phyloP scores from a whole-genome alignment of 2,888 invertebrate species.

The Cosmorhoe ocellata region DNA sequence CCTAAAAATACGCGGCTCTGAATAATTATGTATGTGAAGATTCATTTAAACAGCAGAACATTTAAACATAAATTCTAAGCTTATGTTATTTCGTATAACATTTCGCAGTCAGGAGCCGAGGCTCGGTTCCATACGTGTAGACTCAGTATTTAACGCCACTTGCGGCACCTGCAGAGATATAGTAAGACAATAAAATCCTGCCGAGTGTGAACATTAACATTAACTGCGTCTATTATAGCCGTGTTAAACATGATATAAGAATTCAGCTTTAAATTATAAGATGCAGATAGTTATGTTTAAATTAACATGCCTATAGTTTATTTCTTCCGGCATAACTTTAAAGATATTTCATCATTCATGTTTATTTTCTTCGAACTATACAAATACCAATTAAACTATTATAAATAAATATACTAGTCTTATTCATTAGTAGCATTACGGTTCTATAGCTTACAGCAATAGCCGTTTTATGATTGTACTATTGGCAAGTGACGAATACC shows the following conservation, averaged over 20 bases:
- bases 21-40: neutral
- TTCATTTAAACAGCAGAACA: neutral
- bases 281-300: neutral
- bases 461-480: conserved; percentile 1
- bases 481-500: conserved; percentile 7
- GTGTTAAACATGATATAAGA: conserved; percentile 46
- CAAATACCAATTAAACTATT: conserved; percentile 3
- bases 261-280: conserved; percentile 38
- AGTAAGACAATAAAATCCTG: conserved; percentile 47
- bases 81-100: conserved; percentile 2
- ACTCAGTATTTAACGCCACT: conserved; percentile 13
- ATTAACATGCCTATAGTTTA: neutral
- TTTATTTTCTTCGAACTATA: neutral
- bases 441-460: neutral
- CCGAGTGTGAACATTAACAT: conserved; percentile 46
- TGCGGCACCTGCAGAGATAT: conserved; percentile 29
- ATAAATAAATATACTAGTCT: neutral
- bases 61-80: conserved; percentile 4
- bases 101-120: neutral
- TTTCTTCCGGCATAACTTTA: neutral
- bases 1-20: no score
- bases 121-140: conserved; percentile 5
- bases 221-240: conserved; percentile 43
- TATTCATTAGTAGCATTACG: neutral
- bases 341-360: neutral